Evolutionary conservation across 2,113 vertebrate genomes (phyloP).

Genomic region (Lepisosteus oculatus): DNA sequence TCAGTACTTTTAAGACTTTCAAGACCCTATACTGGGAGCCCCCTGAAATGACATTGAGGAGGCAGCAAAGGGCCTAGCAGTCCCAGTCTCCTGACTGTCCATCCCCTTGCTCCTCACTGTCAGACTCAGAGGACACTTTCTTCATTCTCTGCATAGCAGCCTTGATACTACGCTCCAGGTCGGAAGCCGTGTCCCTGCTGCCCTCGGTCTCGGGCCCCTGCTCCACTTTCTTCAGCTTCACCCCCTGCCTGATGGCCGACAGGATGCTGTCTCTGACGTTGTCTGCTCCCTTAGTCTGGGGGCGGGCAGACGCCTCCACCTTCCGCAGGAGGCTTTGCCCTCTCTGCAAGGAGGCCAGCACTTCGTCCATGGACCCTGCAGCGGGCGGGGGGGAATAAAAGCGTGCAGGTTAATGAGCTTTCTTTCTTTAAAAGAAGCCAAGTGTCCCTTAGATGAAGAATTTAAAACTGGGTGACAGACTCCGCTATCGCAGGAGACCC

Average conservation of each 20-base stretch:
- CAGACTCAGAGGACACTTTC: constrained; percentile 82
- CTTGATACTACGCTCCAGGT: constrained; percentile 87
- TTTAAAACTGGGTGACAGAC: too few species aligned
- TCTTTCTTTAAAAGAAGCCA: too few species aligned
- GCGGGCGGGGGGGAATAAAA: not conserved
- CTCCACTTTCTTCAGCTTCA: constrained; percentile 80
- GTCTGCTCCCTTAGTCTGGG: accelerated
- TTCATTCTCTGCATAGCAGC: constrained; percentile 92
- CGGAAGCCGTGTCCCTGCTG: constrained; percentile 44
- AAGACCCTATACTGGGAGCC: not conserved
- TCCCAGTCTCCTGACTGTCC: constrained; percentile 68
- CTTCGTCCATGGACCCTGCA: constrained; percentile 89
- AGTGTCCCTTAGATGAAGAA: too few species aligned
- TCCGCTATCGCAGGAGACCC: too few species aligned
- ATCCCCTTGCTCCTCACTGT: constrained; percentile 71
- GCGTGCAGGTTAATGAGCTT: too few species aligned
- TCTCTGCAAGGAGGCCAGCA: constrained; percentile 83
- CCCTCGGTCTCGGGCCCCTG: constrained; percentile 18
- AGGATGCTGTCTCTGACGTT: constrained; percentile 72
- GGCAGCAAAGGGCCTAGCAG: constrained; percentile 35
- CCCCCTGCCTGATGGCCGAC: constrained; percentile 82
- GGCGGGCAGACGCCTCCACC: constrained; percentile 31
- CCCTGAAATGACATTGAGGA: not conserved
- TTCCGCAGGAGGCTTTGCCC: constrained; percentile 65
- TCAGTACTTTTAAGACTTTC: too few species aligned